Conservation (phyloP, 2,888 invertebrate genomes). For the Ophioninae sp. region DNA sequence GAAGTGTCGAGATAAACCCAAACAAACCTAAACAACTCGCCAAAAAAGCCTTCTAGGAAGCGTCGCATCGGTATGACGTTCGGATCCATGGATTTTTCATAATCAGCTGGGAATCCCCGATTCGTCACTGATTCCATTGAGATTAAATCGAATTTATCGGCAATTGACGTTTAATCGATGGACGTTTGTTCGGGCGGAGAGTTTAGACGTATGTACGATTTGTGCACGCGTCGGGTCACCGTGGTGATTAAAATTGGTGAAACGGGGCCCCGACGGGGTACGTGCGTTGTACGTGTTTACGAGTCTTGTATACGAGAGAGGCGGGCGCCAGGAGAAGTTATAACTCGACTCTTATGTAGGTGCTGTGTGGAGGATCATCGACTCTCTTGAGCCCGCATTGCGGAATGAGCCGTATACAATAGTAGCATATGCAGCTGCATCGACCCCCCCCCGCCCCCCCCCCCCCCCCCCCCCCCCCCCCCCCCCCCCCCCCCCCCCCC, state of each 20-base stretch:
- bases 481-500: neutral
- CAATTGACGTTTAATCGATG: neutral
- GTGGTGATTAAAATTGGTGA: slow-evolving; percentile 27
- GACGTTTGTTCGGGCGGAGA: neutral
- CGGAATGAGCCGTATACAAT: slow-evolving; percentile 75
- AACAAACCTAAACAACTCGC: neutral
- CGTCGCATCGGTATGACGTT: neutral
- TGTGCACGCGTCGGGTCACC: neutral
- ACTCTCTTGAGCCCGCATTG: slow-evolving; percentile 74
- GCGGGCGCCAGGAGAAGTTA: slow-evolving; percentile 45
- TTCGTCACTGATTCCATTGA: neutral
- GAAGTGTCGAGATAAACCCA: no score
- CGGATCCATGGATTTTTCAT: neutral
- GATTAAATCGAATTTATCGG: neutral
- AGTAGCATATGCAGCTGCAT: slow-evolving; percentile 72
- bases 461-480: neutral
- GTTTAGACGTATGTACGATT: slow-evolving; percentile 7
- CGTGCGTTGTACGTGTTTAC: slow-evolving; percentile 16
- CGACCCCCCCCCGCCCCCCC: slow-evolving; percentile 46
- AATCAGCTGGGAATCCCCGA: neutral
- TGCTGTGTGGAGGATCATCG: slow-evolving; percentile 58
- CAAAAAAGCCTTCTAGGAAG: neutral
- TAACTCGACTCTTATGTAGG: slow-evolving; percentile 40
- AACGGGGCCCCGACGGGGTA: slow-evolving; percentile 10
- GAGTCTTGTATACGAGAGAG: slow-evolving; percentile 24